These are phyloP conservation scores for Halcyon badia DNA, from an alignment of 2,797 vertebrate species.

Conservation along the genomic window DNA sequence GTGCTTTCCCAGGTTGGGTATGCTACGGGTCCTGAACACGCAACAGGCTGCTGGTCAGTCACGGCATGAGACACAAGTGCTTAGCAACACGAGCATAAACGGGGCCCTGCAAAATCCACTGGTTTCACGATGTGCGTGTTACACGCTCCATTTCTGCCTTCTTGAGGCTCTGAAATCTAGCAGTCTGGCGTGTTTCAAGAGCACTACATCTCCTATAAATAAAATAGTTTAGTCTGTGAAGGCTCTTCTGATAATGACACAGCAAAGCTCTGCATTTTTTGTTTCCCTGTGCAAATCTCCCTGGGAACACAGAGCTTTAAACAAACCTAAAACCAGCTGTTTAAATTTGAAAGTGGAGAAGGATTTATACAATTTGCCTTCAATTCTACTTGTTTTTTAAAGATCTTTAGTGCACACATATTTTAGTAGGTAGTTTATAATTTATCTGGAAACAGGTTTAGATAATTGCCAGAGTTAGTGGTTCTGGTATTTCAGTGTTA, in stretches of 20 bases:
- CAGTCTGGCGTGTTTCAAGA: not conserved
- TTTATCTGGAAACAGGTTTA: not conserved
- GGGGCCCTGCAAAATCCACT: not conserved
- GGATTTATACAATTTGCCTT: not conserved
- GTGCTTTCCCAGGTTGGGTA: accelerated
- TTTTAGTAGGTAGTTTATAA: not conserved
- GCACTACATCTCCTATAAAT: not conserved
- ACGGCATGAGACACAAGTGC: not conserved
- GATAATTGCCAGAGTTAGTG: not conserved
- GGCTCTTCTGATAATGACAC: not conserved
- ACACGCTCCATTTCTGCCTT: not conserved
- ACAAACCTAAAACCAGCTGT: not conserved
- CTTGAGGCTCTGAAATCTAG: not conserved
- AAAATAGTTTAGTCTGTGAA: not conserved
- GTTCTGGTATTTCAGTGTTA: not conserved
- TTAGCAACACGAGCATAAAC: not conserved
- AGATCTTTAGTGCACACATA: not conserved
- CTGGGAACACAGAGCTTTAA: not conserved
- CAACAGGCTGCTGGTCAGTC: not conserved
- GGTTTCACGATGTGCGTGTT: not conserved
- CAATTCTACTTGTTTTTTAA: not conserved
- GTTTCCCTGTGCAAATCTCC: not conserved
- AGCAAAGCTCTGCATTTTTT: not conserved
- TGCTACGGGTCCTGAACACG: not conserved
- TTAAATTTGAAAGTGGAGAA: not conserved